phyloP scores from a whole-genome alignment of 2,797 vertebrate species.

The Bovichtus diacanthus region DNA sequence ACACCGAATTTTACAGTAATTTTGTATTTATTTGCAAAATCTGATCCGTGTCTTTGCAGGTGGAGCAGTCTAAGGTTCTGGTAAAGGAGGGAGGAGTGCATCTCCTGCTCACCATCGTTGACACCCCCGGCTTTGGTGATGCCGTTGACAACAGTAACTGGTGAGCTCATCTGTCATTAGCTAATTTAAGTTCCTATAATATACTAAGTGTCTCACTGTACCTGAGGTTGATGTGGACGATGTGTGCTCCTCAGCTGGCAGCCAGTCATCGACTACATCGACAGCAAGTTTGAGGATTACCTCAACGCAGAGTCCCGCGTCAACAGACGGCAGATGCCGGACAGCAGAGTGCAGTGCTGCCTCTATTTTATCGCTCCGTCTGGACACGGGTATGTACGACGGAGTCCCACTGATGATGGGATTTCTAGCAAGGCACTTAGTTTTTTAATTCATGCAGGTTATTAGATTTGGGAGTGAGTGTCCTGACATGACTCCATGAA shows the following conservation, averaged over 20 bases:
- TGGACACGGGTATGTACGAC: constrained; percentile 92
- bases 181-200: neutral
- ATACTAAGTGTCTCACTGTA: neutral
- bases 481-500: neutral
- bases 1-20: neutral
- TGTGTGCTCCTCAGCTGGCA: constrained; percentile 89
- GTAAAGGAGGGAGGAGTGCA: constrained; percentile 97
- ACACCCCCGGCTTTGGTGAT: constrained; percentile 96
- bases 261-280: constrained; percentile 95
- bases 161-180: constrained; percentile 75
- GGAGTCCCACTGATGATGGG: too few relatives aligned
- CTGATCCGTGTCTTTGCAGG: constrained; percentile 51
- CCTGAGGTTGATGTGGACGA: neutral
- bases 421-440: too few relatives aligned
- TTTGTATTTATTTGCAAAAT: neutral
- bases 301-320: constrained; percentile 96
- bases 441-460: neutral
- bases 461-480: neutral
- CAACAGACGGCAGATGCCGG: constrained; percentile 95
- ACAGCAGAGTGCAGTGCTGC: constrained; percentile 95
- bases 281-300: constrained; percentile 98
- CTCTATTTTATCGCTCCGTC: constrained; percentile 98
- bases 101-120: constrained; percentile 95
- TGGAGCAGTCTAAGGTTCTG: constrained; percentile 93
- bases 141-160: constrained; percentile 98